phyloP scores from a whole-genome alignment of 1,140 invertebrate species.

The Nautilus pompilius region DNA sequence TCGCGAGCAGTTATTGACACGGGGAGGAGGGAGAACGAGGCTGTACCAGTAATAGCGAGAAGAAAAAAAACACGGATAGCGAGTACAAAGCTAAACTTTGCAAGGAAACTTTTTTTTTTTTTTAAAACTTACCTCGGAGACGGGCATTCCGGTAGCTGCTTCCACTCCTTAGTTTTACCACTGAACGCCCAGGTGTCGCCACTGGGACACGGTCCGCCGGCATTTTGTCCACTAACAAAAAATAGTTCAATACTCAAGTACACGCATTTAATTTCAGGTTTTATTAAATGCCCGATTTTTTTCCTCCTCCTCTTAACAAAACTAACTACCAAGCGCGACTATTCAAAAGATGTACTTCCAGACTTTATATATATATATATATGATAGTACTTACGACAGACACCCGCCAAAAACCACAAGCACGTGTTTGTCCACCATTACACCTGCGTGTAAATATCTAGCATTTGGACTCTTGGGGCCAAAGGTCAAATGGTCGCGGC shows the following conservation, averaged over 20 bases:
- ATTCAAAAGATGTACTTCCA: neutral
- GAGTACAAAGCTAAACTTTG: too few relatives aligned
- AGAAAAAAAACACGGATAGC: too few relatives aligned
- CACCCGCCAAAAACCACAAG: conserved; percentile 34
- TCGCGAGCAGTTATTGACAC: too few relatives aligned
- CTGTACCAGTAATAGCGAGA: too few relatives aligned
- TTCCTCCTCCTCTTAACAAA: neutral
- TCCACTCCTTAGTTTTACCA: conserved; percentile 19
- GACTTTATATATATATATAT: neutral
- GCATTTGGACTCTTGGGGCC: conserved; percentile 27
- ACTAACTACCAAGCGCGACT: neutral
- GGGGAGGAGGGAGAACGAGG: too few relatives aligned
- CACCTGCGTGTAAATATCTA: conserved; percentile 20
- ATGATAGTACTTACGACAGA: conserved; percentile 15
- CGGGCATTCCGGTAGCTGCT: conserved; percentile 13
- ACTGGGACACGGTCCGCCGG: conserved; percentile 29
- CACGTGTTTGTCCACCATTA: conserved; percentile 20
- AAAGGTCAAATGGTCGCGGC: conserved; percentile 12
- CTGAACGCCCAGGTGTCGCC: conserved; percentile 31
- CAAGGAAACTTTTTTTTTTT: too few relatives aligned
- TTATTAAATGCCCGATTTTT: neutral
- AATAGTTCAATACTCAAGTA: conserved; percentile 8
- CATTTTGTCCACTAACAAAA: conserved; percentile 19
- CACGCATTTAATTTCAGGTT: neutral
- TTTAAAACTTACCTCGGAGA: conserved; percentile 18